These are phyloP conservation scores for Scrobipalpa atriplicella DNA, from an alignment of 2,888 invertebrate genomes.

Conservation along the genomic window DNA sequence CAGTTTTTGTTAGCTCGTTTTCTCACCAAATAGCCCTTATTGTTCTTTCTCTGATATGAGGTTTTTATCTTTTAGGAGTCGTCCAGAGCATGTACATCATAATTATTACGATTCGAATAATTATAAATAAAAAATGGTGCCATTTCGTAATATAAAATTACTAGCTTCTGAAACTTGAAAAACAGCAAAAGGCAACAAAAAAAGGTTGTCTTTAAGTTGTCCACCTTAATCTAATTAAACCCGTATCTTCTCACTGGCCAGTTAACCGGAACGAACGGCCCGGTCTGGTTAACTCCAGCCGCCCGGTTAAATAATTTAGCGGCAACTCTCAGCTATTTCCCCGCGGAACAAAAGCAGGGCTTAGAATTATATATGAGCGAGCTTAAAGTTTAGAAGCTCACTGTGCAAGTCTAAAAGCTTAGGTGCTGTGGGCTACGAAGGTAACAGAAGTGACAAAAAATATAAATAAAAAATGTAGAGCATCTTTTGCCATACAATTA, in stretches of 20 bases:
- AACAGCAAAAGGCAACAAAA: not conserved
- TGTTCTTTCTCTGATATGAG: too few species aligned
- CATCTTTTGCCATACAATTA: too few species aligned
- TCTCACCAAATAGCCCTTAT: too few species aligned
- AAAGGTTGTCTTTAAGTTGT: not conserved
- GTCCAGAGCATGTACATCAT: too few species aligned
- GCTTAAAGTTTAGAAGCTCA: constrained; percentile 82
- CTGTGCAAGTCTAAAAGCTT: constrained; percentile 82
- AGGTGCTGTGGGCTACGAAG: constrained; percentile 48
- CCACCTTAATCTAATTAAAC: not conserved
- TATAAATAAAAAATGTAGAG: not conserved
- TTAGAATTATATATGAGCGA: constrained; percentile 81
- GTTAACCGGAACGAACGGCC: not conserved
- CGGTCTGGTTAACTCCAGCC: constrained; percentile 52
- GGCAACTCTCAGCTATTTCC: constrained; percentile 78
- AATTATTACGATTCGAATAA: too few species aligned
- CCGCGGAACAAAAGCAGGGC: constrained; percentile 77
- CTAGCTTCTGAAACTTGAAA: not conserved
- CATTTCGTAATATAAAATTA: not conserved
- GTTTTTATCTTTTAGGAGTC: too few species aligned
- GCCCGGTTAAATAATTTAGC: constrained; percentile 71
- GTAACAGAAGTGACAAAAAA: constrained; percentile 48
- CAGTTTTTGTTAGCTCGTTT: too few species aligned
- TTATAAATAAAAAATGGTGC: too few species aligned
- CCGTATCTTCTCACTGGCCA: not conserved